phyloP scores from a whole-genome alignment of 1,140 invertebrate genomes.

The Musca vetustissima region DNA sequence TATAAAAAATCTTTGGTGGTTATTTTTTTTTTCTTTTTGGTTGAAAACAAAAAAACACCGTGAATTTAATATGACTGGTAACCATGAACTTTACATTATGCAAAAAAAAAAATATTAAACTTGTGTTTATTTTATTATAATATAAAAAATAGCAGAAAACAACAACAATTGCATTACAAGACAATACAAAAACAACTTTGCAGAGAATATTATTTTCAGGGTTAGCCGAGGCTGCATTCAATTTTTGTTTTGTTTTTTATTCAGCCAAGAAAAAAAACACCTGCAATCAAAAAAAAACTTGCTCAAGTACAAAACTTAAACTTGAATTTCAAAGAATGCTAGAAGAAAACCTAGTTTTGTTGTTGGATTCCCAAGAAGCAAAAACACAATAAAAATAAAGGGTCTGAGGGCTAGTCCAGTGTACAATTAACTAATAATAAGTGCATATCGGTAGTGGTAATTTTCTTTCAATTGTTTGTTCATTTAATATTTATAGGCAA shows the following conservation, averaged over 20 bases:
- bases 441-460: too few species aligned
- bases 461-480: not conserved
- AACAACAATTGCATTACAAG: not conserved
- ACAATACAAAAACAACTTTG: too few species aligned
- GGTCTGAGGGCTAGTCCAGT: too few species aligned
- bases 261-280: constrained; percentile 1
- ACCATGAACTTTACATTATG: constrained; percentile 20
- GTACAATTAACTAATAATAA: too few species aligned
- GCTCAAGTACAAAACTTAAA: not conserved
- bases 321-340: not conserved
- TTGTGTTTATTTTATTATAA: not conserved
- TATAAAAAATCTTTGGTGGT: not conserved
- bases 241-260: too few species aligned
- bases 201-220: constrained; percentile 10
- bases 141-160: not conserved
- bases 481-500: not conserved
- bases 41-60: not conserved
- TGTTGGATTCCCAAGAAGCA: not conserved
- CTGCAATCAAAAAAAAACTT: constrained; percentile 6
- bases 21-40: too few species aligned
- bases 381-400: too few species aligned
- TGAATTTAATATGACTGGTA: not conserved
- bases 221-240: not conserved
- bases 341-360: not conserved
- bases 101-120: constrained; percentile 3